Base-by-base conservation (phyloP, 2,888 invertebrate species). In the Maniola hyperantus region DNA sequence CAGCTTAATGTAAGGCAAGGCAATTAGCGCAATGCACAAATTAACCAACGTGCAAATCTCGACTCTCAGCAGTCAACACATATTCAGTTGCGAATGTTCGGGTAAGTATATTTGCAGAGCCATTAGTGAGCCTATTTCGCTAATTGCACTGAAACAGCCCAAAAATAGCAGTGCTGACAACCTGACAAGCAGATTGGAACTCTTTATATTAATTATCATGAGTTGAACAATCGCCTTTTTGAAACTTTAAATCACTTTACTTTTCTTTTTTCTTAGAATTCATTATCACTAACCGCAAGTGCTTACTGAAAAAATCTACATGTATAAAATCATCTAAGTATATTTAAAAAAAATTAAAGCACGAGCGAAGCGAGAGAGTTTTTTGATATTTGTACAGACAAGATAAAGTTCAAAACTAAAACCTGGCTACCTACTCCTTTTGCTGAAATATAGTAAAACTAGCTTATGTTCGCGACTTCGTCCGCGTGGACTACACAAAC, bases 121-220 rank as follows among this genome's bases (percentile, higher is more conserved):
- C 48, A 36, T 61, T 51, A 61, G 59, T 60, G 59, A 48, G 39
- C 50, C 20, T 61, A 61, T 61, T 20, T 61, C 20, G 13, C 50
- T 61, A 61, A 61, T 39, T 61, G 50, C 61, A 36, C 60, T 36
- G 50, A 50, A 36, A 61, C 60, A 60, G 46, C 15, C 61, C 18
- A 61, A 39, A 39, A 39, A 34, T 61, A 13, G 18, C 11, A 48
- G 20, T 34, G 60, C 13, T 50, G 20, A 20, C 48, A 39, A 18
- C 36, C 33, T 59, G 46, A 18, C 33, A 33, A 33, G 58, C 58
- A 59, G 18, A 59, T 59, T 46, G 7, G 34, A 44, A 26, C 26
- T 26, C 15, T 15, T 42, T 39, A 36, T 54, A 36, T 36, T 39
- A 15, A 53, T 2, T 36, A 15, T 36, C 6, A 42, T 10, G 18